Evolutionary conservation across 2,113 vertebrate genomes (phyloP).

Genomic region (Perognathus longimembris): DNA sequence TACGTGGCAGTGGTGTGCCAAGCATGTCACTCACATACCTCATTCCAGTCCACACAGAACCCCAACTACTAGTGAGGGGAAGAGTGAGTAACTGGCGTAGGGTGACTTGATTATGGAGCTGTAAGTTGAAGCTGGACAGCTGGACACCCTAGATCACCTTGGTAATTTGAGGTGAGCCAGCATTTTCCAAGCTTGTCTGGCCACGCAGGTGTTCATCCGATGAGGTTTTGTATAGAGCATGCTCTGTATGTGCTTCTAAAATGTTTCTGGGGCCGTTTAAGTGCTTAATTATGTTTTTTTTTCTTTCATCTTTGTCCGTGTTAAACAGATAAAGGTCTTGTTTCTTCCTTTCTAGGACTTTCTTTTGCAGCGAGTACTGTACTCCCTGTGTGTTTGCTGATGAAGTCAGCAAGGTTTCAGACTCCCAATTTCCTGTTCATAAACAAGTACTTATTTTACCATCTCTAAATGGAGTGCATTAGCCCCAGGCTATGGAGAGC

Average conservation of each 20-base stretch:
- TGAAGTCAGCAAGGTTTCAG: constrained; percentile 69
- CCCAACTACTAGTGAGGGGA: background rate
- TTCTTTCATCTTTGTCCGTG: constrained; percentile 47
- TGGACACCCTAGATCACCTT: background rate
- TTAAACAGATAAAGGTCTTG: constrained; percentile 12
- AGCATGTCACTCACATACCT: background rate
- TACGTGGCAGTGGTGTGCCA: background rate
- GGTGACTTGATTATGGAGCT: background rate
- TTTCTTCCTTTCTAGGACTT: constrained; percentile 53
- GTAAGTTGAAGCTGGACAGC: background rate
- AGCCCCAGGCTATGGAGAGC: constrained; percentile 60
- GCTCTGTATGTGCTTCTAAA: background rate
- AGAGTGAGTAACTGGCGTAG: background rate
- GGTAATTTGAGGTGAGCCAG: background rate
- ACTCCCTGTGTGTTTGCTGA: constrained; percentile 50
- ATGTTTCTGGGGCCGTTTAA: background rate
- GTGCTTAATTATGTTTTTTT: constrained; percentile 4
- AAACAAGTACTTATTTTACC: constrained; percentile 71
- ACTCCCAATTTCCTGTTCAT: constrained; percentile 60
- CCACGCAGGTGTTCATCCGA: background rate
- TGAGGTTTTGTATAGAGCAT: background rate
- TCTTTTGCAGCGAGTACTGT: constrained; percentile 40
- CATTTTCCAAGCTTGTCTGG: background rate
- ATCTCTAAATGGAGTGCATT: constrained; percentile 58
- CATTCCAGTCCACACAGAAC: background rate